Conservation (phyloP, 2,888 invertebrate genomes). For the Hyposoter dolosus region DNA sequence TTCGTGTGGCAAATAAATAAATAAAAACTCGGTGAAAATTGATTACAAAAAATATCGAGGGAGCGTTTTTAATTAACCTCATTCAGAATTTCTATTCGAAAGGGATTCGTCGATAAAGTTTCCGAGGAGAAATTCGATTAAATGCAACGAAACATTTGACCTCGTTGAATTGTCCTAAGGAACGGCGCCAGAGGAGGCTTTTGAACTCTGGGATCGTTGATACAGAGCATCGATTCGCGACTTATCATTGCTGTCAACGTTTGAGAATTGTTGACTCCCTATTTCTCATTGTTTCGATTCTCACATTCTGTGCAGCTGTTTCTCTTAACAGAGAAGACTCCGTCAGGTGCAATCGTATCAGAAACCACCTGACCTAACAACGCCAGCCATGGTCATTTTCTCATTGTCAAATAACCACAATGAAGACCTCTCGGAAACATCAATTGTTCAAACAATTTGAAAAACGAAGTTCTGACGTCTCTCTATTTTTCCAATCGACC, state of each 20-base stretch:
- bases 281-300: background rate
- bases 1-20: background rate
- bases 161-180: background rate
- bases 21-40: background rate
- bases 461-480: background rate
- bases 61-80: constrained; percentile 40
- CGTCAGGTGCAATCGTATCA: constrained; percentile 2
- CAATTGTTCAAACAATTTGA: constrained; percentile 56
- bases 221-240: background rate
- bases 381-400: constrained; percentile 21
- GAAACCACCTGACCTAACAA: constrained; percentile 55
- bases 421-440: constrained; percentile 19
- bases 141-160: constrained; percentile 14
- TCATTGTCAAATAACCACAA: constrained; percentile 43
- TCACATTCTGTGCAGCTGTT: constrained; percentile 6
- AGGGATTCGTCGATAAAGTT: constrained; percentile 25
- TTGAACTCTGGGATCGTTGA: constrained; percentile 43
- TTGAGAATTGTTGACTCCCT: background rate
- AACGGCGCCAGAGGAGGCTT: background rate
- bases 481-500: background rate
- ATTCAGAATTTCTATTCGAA: constrained; percentile 32
- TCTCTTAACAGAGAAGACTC: constrained; percentile 21
- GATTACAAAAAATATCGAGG: background rate
- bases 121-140: constrained; percentile 56
- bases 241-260: constrained; percentile 33